phyloP scores from a whole-genome alignment of 2,888 invertebrate genomes.

The Dione vanillae region DNA sequence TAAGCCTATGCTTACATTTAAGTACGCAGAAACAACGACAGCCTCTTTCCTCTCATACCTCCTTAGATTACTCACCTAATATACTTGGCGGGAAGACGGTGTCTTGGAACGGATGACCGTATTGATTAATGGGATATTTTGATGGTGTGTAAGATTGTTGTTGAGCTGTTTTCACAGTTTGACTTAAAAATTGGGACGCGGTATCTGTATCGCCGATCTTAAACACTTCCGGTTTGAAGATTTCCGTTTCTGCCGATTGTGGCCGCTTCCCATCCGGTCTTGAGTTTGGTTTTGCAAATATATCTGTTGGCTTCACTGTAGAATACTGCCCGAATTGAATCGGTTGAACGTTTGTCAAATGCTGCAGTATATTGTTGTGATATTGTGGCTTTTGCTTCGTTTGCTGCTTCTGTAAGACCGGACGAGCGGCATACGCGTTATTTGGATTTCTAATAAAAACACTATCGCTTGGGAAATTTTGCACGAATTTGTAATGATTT shows the following conservation, averaged over 20 bases:
- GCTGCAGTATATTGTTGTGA: constrained; percentile 69
- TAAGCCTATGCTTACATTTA: too few species aligned
- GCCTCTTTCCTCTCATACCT: too few species aligned
- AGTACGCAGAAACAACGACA: too few species aligned
- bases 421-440: constrained; percentile 69
- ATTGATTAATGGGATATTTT: constrained; percentile 43
- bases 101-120: constrained; percentile 66
- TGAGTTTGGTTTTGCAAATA: constrained; percentile 67
- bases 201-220: constrained; percentile 72
- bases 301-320: constrained; percentile 65
- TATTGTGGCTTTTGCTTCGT: constrained; percentile 68
- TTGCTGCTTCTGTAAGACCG: constrained; percentile 68
- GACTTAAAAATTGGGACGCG: constrained; percentile 67
- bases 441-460: constrained; percentile 73
- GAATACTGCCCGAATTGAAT: constrained; percentile 72
- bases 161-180: constrained; percentile 76
- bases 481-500: constrained; percentile 72
- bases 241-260: constrained; percentile 60
- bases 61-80: constrained; percentile 61
- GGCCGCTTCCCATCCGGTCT: constrained; percentile 59
- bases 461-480: constrained; percentile 72
- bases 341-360: constrained; percentile 70
- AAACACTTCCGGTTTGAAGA: constrained; percentile 74
- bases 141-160: constrained; percentile 57
- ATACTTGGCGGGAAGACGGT: constrained; percentile 68